Evolutionary conservation across 2,113 vertebrate genomes (phyloP).

Genomic region (Daphoenositta chrysoptera): DNA sequence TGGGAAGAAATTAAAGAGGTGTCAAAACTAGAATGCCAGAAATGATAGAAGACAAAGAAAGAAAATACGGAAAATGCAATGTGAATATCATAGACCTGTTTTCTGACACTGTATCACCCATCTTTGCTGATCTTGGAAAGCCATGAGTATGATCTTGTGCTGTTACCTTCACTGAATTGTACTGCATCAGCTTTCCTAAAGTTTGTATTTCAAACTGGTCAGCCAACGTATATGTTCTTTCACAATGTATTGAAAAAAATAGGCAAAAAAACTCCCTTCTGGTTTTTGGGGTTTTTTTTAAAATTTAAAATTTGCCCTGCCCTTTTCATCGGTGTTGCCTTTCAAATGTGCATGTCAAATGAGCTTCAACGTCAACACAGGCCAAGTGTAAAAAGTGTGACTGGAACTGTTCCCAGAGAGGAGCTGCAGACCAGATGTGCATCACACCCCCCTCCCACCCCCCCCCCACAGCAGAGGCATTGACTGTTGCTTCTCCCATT

Average conservation of each 20-base stretch:
- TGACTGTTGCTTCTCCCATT: not conserved
- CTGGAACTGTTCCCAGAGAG: constrained; percentile 13
- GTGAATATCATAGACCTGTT: not conserved
- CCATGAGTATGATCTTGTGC: not conserved
- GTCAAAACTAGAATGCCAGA: not conserved
- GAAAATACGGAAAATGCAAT: not conserved
- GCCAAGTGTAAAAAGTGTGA: not conserved
- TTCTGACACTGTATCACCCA: not conserved
- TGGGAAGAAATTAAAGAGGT: not conserved
- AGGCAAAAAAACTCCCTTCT: not conserved
- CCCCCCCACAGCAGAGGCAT: not conserved
- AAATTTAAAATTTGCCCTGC: not conserved
- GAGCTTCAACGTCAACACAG: constrained; percentile 2
- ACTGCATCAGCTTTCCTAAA: not conserved
- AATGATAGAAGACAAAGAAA: not conserved
- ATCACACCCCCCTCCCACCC: not conserved
- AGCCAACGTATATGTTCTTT: not conserved
- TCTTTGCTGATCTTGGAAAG: not conserved
- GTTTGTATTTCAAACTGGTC: not conserved
- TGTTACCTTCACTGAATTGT: not conserved
- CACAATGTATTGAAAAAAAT: not conserved
- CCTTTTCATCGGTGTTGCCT: not conserved
- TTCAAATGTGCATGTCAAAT: not conserved
- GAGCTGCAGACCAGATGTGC: constrained; percentile 37
- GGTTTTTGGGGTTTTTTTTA: not conserved